Base-by-base conservation (phyloP, 1,140 invertebrate species). In the Drosophila hydei region DNA sequence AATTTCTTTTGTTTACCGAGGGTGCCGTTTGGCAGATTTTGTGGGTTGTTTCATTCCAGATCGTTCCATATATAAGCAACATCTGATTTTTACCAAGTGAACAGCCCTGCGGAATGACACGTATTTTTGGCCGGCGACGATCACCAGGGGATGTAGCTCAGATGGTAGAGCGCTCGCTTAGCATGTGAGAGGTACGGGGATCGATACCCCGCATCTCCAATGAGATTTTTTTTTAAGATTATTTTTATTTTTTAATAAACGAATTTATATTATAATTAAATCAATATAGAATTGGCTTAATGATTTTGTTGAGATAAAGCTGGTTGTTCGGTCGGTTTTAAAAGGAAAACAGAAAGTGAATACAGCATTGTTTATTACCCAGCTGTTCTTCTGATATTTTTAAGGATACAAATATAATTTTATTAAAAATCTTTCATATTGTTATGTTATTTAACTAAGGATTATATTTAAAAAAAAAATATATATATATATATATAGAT, bases 81-180 rank as follows among this genome's bases (percentile, higher is more conserved):
- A 1, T 7, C 0, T 9, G 9, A 14, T 25, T 38, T 30, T 38
- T 14, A 3, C 25, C 8, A 12, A 36, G 9, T 33, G 30, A 30
- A 12, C 43, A 55, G 18, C 43, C 18, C n/a, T 56, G 52, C 9
- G 21, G 9, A 47, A 6, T 25, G 5, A 48, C 0, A 23, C 9
- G 6, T 6, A n/a, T 62, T 62, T 74, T 55, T 12, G 59, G 3
- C 51, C 9, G 0, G 0, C 0, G 0, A 0, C 0, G 43, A 65
- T 65, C 56, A 61, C 95, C 40, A 19, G 88, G 89, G 89, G 79
- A 81, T 79, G 83, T 88, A 90, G 79, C 95, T 95, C 94, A 95
- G 93, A 94, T 95, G 94, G 95, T 95, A 95, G 95, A 95, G 95
- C 95, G 94, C 95, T 95, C 94, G 94, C 94, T 95, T 96, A 95